A percentile compares a stretch with the other conserved stretches of the same genome.
These are phyloP conservation scores for Neopipo cinnamomea DNA, from an alignment of 2,113 vertebrate species.

Conservation along the genomic window DNA sequence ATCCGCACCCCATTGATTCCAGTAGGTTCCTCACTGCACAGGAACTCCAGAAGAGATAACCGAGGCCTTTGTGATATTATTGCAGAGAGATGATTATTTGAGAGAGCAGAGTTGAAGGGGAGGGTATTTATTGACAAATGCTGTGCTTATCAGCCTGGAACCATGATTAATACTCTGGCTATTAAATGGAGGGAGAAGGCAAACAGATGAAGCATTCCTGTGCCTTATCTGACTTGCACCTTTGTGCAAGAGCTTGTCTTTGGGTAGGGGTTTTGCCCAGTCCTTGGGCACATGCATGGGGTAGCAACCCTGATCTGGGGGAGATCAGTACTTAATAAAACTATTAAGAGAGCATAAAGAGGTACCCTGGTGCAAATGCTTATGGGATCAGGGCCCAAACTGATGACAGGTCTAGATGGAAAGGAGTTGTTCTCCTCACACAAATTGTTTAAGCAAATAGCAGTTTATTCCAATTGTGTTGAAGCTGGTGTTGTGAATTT, in stretches of 20 bases:
- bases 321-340: neutral
- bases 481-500: neutral
- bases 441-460: neutral
- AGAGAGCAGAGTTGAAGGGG: neutral
- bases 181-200: neutral
- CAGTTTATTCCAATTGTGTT: neutral
- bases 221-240: neutral
- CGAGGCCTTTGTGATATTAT: neutral
- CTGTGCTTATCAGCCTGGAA: neutral
- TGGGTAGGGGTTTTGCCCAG: neutral
- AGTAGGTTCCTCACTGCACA: neutral
- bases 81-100: neutral
- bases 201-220: neutral
- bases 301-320: neutral
- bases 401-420: neutral
- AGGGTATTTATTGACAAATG: neutral
- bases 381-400: neutral
- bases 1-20: neutral
- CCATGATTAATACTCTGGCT: neutral
- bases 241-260: neutral
- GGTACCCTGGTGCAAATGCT: neutral
- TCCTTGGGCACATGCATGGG: neutral
- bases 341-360: neutral
- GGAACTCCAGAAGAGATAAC: neutral
- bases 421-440: neutral